phyloP scores from a whole-genome alignment of 2,888 invertebrate genomes.

The Pegoplata infirma region DNA sequence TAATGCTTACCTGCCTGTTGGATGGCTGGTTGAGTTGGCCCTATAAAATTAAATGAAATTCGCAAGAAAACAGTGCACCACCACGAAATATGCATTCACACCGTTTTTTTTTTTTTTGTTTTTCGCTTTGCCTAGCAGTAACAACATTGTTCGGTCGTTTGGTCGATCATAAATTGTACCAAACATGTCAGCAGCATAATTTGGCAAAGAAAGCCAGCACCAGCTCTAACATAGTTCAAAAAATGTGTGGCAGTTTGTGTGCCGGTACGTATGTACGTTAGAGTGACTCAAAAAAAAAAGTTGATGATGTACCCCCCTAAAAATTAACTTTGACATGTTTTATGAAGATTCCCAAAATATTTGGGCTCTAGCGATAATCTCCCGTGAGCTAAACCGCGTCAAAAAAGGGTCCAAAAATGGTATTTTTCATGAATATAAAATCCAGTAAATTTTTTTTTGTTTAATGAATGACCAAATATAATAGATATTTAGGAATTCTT shows the following conservation, averaged over 20 bases:
- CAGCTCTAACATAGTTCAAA: neutral
- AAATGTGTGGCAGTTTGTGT: conserved; percentile 18
- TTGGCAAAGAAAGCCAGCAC: conserved; percentile 47
- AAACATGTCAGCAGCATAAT: conserved; percentile 65
- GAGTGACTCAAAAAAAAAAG: too few species aligned
- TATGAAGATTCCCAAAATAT: too few species aligned
- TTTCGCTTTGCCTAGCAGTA: conserved; percentile 37
- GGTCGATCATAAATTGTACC: conserved; percentile 61
- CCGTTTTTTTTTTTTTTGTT: conserved; percentile 7
- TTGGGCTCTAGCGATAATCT: too few species aligned
- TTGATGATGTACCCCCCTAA: too few species aligned
- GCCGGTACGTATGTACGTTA: too few species aligned
- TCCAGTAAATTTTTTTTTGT: too few species aligned
- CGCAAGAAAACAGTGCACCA: conserved; percentile 33
- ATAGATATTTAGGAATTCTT: too few species aligned
- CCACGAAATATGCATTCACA: conserved; percentile 35
- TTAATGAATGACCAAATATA: too few species aligned
- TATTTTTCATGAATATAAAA: too few species aligned
- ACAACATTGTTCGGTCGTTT: conserved; percentile 59
- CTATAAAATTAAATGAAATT: conserved; percentile 41
- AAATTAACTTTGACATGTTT: too few species aligned
- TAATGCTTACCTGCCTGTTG: conserved; percentile 29
- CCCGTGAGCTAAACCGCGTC: too few species aligned
- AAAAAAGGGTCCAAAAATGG: too few species aligned
- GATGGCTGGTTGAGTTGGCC: conserved; percentile 1